Percentiles rank a stretch among this genome's conserved stretches.
Evolutionary conservation across 1,140 invertebrate species (phyloP).

Genomic region (Dufourea novaeangliae): DNA sequence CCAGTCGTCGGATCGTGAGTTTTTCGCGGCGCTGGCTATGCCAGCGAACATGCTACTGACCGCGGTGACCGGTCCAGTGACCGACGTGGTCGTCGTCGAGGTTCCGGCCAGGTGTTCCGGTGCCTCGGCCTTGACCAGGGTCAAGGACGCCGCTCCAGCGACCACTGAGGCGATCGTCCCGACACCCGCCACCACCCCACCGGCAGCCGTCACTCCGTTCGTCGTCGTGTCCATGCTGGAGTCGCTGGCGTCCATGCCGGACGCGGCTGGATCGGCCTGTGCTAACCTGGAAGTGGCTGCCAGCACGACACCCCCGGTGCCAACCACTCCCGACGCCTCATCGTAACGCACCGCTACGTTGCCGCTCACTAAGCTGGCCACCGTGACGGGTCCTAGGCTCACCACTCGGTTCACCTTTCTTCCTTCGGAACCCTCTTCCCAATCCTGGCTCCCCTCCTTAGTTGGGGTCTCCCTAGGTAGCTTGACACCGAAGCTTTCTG

Average conservation of each 20-base stretch:
- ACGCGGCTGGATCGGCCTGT: constrained; percentile 48
- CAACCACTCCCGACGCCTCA: constrained; percentile 77
- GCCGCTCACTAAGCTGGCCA: constrained; percentile 79
- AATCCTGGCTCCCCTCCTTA: not conserved
- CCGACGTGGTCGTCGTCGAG: constrained; percentile 62
- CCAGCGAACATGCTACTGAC: constrained; percentile 70
- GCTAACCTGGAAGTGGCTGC: constrained; percentile 77
- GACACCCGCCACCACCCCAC: not conserved
- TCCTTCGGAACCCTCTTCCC: not conserved
- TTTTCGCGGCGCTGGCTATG: constrained; percentile 73
- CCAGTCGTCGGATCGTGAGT: constrained; percentile 84
- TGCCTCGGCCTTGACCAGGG: constrained; percentile 74
- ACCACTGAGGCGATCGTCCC: constrained; percentile 57
- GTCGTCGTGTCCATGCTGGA: constrained; percentile 61
- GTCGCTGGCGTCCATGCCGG: constrained; percentile 60
- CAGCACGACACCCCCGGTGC: constrained; percentile 74
- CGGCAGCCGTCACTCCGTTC: constrained; percentile 49
- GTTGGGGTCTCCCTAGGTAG: too few relatives aligned
- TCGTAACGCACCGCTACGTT: constrained; percentile 79
- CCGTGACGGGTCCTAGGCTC: constrained; percentile 82
- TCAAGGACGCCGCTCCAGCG: constrained; percentile 58
- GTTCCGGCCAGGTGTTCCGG: constrained; percentile 73
- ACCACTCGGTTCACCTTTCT: constrained; percentile 81
- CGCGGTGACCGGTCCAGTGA: constrained; percentile 62
- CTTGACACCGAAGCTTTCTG: too few relatives aligned